Percentiles rank a stretch among this genome's conserved stretches.
phyloP scores from a whole-genome alignment of 2,113 vertebrate species.

The Brachirus orientalis region DNA sequence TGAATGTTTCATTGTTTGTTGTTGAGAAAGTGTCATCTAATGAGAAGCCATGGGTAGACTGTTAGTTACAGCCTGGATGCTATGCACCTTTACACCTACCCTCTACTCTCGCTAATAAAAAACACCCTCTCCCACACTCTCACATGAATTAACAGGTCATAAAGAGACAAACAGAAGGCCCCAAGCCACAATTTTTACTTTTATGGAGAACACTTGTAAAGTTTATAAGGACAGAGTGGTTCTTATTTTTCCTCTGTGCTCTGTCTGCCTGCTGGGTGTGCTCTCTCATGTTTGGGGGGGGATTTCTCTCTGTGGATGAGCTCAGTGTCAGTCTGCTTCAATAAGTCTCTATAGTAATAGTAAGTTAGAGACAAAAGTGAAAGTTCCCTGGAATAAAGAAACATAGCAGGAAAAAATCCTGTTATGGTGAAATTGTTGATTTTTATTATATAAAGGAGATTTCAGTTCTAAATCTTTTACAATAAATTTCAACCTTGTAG shows the following conservation, averaged over 20 bases:
- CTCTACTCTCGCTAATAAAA: conserved; percentile 26
- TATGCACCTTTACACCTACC: conserved; percentile 18
- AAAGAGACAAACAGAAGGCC: conserved; percentile 61
- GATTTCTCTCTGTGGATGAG: conserved; percentile 49
- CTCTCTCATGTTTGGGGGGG: conserved; percentile 56
- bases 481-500: conserved; percentile 78
- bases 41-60: conserved; percentile 34
- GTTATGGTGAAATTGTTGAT: conserved; percentile 8
- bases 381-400: not conserved
- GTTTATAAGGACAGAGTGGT: conserved; percentile 60
- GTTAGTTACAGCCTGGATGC: conserved; percentile 33
- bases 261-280: conserved; percentile 26
- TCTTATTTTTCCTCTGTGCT: conserved; percentile 32
- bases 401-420: not conserved
- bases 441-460: too few relatives aligned
- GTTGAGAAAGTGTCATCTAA: conserved; percentile 40
- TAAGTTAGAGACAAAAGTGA: conserved; percentile 14
- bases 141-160: conserved; percentile 64
- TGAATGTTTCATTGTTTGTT: conserved; percentile 29
- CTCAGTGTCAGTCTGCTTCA: conserved; percentile 15
- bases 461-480: too few relatives aligned
- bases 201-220: conserved; percentile 67
- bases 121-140: conserved; percentile 34
- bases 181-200: conserved; percentile 48
- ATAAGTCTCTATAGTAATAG: not conserved